phyloP scores from a whole-genome alignment of 2,888 invertebrate genomes.

The Eilema sororculum region DNA sequence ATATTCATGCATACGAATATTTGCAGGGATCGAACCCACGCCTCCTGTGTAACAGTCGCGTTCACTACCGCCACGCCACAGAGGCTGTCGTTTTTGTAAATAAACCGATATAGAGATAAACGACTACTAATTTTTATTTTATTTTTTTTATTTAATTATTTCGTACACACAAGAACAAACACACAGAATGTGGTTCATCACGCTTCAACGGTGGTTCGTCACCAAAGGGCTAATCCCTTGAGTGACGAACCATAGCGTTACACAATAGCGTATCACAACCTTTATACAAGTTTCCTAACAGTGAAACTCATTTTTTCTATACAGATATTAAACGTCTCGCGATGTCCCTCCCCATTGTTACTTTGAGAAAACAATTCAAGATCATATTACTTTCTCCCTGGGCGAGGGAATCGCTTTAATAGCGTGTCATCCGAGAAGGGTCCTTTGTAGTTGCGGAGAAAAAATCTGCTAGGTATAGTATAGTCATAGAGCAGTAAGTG shows the following conservation, averaged over 20 bases:
- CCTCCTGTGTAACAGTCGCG: too few relatives aligned
- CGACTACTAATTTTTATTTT: too few relatives aligned
- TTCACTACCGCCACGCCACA: too few relatives aligned
- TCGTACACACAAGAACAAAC: too few relatives aligned
- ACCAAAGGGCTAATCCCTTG: too few relatives aligned
- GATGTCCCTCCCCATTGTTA: slow-evolving; percentile 42
- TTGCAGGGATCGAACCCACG: too few relatives aligned
- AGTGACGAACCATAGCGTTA: not conserved
- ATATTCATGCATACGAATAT: too few relatives aligned
- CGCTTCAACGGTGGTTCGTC: too few relatives aligned
- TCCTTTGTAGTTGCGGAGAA: slow-evolving; percentile 8
- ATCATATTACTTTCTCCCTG: slow-evolving; percentile 34
- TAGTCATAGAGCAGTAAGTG: not conserved
- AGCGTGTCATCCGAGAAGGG: slow-evolving; percentile 23
- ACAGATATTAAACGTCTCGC: slow-evolving; percentile 59
- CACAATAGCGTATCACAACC: not conserved
- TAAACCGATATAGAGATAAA: too few relatives aligned
- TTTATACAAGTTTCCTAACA: not conserved
- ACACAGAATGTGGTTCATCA: too few relatives aligned
- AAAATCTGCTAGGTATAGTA: not conserved
- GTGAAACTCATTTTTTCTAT: slow-evolving; percentile 13
- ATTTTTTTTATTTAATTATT: too few relatives aligned
- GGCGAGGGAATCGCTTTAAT: slow-evolving; percentile 25
- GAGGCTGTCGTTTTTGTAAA: too few relatives aligned
- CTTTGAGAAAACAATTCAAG: slow-evolving; percentile 41